Conservation (phyloP, 2,888 invertebrate genomes). For the Synanthedon myopaeformis region DNA sequence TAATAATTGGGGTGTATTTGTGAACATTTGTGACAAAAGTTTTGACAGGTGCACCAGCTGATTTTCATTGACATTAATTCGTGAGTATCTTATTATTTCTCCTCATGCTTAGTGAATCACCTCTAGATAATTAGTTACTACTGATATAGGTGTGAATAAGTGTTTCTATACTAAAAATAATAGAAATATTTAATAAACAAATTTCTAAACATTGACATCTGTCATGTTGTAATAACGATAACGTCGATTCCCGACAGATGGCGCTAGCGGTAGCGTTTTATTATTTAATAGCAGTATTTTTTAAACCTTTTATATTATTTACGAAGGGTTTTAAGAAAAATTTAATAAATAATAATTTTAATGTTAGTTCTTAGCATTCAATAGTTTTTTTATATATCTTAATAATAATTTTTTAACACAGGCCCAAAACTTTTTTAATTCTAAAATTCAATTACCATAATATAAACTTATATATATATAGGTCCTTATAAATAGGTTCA, state of each 20-base stretch:
- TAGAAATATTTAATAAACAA: conserved; percentile 3
- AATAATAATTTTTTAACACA: too few relatives aligned
- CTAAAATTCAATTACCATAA: too few relatives aligned
- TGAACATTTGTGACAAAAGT: conserved; percentile 62
- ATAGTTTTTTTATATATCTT: too few relatives aligned
- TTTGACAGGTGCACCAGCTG: conserved; percentile 62
- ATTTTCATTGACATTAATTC: conserved; percentile 22
- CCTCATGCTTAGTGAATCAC: background rate
- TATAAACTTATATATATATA: too few relatives aligned
- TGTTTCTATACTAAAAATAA: background rate
- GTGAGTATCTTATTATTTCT: conserved; percentile 22
- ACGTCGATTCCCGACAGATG: conserved; percentile 4
- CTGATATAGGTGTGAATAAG: background rate
- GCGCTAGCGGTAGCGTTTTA: conserved; percentile 4
- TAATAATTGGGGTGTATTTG: conserved; percentile 39
- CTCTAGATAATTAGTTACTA: too few relatives aligned
- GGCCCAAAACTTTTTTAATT: too few relatives aligned
- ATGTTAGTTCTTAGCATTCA: too few relatives aligned
- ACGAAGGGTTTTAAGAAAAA: too few relatives aligned
- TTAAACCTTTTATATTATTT: background rate
- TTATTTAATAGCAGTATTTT: background rate
- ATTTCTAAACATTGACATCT: conserved; percentile 15
- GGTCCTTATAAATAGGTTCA: too few relatives aligned
- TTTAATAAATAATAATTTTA: too few relatives aligned
- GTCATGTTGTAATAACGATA: conserved; percentile 16